These are phyloP conservation scores for Acanthopagrus latus DNA, from an alignment of 2,797 vertebrate species.

Conservation along the genomic window DNA sequence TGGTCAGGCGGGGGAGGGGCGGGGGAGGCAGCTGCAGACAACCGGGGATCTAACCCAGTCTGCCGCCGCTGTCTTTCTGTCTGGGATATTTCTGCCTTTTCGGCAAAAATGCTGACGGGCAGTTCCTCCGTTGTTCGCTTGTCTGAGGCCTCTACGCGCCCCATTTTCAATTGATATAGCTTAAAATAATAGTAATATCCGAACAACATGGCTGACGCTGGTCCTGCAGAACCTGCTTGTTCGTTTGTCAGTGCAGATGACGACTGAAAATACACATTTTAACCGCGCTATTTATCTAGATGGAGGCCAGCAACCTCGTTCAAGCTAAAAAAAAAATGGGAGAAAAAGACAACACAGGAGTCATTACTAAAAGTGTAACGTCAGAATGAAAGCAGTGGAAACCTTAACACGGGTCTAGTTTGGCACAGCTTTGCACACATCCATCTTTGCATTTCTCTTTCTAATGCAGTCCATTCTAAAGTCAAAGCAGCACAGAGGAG, in stretches of 20 bases:
- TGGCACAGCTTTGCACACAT: neutral
- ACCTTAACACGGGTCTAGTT: conserved; percentile 14
- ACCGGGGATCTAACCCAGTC: conserved; percentile 39
- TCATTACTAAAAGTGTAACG: neutral
- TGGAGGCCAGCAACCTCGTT: neutral
- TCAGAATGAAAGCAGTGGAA: neutral
- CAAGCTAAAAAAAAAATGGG: neutral
- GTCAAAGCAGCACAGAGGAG: fast-evolving
- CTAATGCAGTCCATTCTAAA: neutral
- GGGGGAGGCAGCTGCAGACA: conserved; percentile 50
- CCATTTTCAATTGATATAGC: neutral
- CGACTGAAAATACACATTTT: conserved; percentile 16
- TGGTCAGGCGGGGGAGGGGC: conserved; percentile 69
- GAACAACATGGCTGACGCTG: conserved; percentile 78
- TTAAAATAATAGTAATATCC: conserved; percentile 26
- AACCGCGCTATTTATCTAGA: neutral
- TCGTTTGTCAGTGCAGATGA: conserved; percentile 46
- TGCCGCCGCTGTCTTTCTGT: conserved; percentile 43
- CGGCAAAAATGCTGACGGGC: conserved; percentile 1
- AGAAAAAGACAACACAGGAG: neutral
- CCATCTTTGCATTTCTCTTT: conserved; percentile 14
- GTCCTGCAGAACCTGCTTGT: conserved; percentile 62
- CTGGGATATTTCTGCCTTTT: conserved; percentile 14
- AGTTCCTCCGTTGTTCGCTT: neutral
- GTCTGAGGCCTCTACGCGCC: conserved; percentile 2